Evolutionary conservation across 2,113 vertebrate genomes (phyloP).

Genomic region (Nesospiza acunhae): DNA sequence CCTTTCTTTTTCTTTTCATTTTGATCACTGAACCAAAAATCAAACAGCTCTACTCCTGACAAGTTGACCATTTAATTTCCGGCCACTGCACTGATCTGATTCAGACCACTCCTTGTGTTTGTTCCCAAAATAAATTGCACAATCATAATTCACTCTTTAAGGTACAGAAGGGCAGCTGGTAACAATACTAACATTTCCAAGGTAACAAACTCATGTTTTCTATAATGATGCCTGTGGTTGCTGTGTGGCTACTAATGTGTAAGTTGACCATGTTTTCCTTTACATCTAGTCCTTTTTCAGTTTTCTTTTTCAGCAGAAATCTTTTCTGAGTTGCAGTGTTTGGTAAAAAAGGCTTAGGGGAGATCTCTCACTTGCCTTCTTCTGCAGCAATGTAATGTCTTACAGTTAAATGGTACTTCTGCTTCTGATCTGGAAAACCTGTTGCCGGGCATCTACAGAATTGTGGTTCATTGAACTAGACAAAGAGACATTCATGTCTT

Average conservation of each 20-base stretch:
- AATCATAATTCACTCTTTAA: background rate
- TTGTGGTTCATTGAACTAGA: background rate
- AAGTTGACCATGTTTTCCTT: background rate
- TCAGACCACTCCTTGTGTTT: background rate
- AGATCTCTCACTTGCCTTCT: background rate
- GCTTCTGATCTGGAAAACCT: background rate
- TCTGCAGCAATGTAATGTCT: background rate
- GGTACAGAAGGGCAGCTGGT: background rate
- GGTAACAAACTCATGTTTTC: background rate
- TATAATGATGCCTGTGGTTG: background rate
- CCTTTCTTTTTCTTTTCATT: conserved; percentile 61
- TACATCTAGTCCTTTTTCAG: background rate
- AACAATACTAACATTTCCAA: conserved; percentile 5
- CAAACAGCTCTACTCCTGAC: conserved; percentile 51
- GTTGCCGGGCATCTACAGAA: background rate
- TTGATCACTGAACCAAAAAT: conserved; percentile 67
- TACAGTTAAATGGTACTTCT: background rate
- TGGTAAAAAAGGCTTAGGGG: background rate
- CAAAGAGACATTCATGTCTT: background rate
- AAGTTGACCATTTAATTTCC: conserved; percentile 69
- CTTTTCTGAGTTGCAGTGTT: background rate
- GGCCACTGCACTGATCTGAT: conserved; percentile 62
- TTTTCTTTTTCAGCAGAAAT: background rate
- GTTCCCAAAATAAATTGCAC: conserved; percentile 55
- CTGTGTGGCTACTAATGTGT: background rate